Percentiles rank a stretch among this genome's conserved stretches.
phyloP scores from a whole-genome alignment of 2,797 vertebrate genomes.

The Cygnus olor region DNA sequence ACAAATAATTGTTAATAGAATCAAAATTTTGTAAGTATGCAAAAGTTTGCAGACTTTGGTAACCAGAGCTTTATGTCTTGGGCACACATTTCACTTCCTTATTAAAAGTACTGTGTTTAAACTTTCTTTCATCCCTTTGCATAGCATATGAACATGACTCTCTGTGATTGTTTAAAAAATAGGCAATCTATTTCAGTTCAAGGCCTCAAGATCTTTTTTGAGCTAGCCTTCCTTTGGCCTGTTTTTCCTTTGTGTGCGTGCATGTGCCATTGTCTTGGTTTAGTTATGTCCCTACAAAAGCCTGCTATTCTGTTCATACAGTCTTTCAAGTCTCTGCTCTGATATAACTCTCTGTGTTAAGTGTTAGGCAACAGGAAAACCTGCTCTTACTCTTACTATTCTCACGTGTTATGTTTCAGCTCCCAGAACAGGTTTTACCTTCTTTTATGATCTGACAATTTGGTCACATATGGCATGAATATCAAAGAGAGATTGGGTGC shows the following conservation, averaged over 20 bases:
- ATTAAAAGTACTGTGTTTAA: background rate
- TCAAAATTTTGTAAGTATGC: background rate
- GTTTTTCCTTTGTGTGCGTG: background rate
- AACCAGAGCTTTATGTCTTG: background rate
- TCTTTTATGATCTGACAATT: background rate
- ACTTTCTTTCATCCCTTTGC: background rate
- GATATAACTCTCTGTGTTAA: background rate
- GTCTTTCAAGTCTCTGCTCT: background rate
- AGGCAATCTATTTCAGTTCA: background rate
- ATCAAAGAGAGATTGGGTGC: background rate
- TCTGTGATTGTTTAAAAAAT: background rate
- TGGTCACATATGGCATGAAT: background rate
- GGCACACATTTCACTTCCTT: background rate
- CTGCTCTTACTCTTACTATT: background rate
- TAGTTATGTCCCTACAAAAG: background rate
- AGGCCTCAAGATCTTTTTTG: background rate
- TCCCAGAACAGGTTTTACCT: background rate
- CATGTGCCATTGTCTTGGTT: background rate
- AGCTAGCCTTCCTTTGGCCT: background rate
- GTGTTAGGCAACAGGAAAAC: background rate
- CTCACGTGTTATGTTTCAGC: background rate
- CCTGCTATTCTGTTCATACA: background rate
- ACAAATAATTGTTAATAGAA: background rate
- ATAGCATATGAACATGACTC: background rate
- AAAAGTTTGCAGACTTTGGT: background rate